These are phyloP conservation scores for Scelioninae gen. 1 DNA, from an alignment of 2,888 invertebrate species.

Conservation along the genomic window DNA sequence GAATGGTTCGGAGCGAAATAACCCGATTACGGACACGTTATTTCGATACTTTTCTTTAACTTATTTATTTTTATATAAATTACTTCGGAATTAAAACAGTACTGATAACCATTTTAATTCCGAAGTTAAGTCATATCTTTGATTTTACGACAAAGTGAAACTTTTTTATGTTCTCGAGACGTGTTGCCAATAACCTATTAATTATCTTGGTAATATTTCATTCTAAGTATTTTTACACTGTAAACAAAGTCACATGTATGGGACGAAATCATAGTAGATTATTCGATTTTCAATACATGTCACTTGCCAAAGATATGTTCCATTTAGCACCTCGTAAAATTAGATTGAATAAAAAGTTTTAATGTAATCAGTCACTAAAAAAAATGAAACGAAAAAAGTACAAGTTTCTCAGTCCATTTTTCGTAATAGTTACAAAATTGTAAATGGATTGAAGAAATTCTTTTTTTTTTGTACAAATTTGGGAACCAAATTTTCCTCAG, in stretches of 20 bases:
- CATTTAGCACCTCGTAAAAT: constrained; percentile 11
- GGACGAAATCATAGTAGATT: neutral
- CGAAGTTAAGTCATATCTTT: constrained; percentile 13
- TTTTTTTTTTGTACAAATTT: too few species aligned
- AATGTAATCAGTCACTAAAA: too few species aligned
- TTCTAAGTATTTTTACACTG: constrained; percentile 30
- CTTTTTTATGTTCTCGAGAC: constrained; percentile 33
- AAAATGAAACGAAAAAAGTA: too few species aligned
- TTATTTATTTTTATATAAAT: too few species aligned
- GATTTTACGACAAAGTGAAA: neutral
- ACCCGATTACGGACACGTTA: too few species aligned
- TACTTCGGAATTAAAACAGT: neutral
- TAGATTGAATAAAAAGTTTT: too few species aligned
- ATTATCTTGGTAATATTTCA: constrained; percentile 17
- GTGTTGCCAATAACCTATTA: constrained; percentile 24
- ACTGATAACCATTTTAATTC: constrained; percentile 13
- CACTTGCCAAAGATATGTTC: constrained; percentile 38
- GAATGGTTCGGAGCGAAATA: too few species aligned
- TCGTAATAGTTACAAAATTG: too few species aligned
- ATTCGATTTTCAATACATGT: constrained; percentile 15
- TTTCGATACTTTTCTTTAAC: too few species aligned
- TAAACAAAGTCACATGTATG: constrained; percentile 12
- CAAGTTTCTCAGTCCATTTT: too few species aligned
- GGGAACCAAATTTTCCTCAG: neutral
- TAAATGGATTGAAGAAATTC: too few species aligned